Conservation (phyloP, 2,888 invertebrate genomes). For the Leptarthrus brevirostris region DNA sequence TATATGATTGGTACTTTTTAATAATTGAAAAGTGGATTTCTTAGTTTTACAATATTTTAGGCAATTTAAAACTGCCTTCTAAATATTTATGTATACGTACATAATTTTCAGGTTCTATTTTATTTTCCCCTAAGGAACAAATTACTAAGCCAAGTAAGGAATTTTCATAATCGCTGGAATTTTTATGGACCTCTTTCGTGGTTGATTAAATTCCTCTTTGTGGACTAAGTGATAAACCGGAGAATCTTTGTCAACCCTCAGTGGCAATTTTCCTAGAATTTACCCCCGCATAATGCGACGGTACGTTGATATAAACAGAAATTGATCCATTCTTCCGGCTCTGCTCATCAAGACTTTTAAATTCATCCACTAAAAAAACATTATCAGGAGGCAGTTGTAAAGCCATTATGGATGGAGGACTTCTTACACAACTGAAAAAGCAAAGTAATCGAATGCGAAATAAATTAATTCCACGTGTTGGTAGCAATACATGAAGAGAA, state of each 20-base stretch:
- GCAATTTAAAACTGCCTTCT: too few relatives aligned
- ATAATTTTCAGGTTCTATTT: too few relatives aligned
- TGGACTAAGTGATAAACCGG: background rate
- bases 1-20: too few relatives aligned
- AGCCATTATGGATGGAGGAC: background rate
- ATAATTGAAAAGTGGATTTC: too few relatives aligned
- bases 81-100: too few relatives aligned
- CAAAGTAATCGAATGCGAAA: too few relatives aligned
- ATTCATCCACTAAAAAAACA: slow-evolving; percentile 1
- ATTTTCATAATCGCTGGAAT: slow-evolving; percentile 51
- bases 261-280: slow-evolving; percentile 13
- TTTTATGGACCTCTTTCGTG: slow-evolving; percentile 39
- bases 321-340: slow-evolving; percentile 12
- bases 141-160: slow-evolving; percentile 9
- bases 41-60: too few relatives aligned
- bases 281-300: background rate
- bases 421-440: too few relatives aligned
- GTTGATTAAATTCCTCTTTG: slow-evolving; percentile 34
- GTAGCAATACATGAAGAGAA: too few relatives aligned
- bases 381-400: slow-evolving; percentile 8
- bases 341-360: slow-evolving; percentile 17
- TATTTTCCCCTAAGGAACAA: too few relatives aligned
- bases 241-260: slow-evolving; percentile 1
- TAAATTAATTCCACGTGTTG: too few relatives aligned
- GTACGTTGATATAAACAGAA: slow-evolving; percentile 12